phyloP scores from a whole-genome alignment of 2,113 vertebrate genomes.

The Chionis minor region DNA sequence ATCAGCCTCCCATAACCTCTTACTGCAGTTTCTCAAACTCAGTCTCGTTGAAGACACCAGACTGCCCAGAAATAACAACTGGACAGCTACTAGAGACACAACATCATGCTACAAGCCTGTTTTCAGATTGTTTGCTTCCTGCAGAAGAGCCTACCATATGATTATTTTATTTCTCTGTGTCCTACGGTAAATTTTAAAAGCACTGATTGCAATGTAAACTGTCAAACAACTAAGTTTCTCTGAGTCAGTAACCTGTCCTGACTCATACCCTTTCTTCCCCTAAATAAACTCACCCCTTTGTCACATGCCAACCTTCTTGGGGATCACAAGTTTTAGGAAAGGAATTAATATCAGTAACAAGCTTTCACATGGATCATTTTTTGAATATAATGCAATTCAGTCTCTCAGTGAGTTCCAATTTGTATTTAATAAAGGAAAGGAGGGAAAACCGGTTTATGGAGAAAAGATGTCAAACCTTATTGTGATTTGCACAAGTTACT shows the following conservation, averaged over 20 bases:
- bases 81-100: background rate
- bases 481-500: background rate
- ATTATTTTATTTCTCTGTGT: background rate
- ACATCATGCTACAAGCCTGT: background rate
- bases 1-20: background rate
- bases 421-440: background rate
- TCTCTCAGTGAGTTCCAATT: background rate
- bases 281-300: background rate
- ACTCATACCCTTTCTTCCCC: background rate
- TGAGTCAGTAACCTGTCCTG: background rate
- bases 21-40: background rate
- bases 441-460: background rate
- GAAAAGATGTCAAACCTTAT: background rate
- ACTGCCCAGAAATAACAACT: background rate
- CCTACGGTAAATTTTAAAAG: background rate
- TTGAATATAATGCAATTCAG: background rate
- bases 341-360: background rate
- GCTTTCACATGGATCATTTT: background rate
- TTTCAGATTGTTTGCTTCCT: background rate
- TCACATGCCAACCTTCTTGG: background rate
- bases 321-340: background rate
- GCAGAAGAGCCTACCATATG: rapidly evolving
- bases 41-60: background rate
- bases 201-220: rapidly evolving
- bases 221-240: background rate